Conservation (phyloP, 2,888 invertebrate species). For the Lithophane leautieri region DNA sequence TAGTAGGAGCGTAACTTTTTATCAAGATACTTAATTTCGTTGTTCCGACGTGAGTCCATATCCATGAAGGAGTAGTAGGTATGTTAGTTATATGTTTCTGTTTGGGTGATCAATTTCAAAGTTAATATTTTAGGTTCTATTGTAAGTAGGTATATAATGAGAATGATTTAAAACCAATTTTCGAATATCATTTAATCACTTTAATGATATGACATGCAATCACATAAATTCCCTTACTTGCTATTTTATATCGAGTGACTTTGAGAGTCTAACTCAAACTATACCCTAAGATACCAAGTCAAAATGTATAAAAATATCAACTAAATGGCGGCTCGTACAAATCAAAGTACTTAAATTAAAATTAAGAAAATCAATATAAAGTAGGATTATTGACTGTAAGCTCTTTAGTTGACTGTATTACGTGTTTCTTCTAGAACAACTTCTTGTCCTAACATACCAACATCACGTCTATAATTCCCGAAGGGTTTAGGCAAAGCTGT, state of each 20-base stretch:
- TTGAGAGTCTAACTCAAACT: slow-evolving; percentile 43
- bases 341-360: slow-evolving; percentile 13
- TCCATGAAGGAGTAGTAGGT: neutral
- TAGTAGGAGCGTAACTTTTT: neutral
- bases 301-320: slow-evolving; percentile 43
- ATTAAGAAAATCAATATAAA: slow-evolving; percentile 3
- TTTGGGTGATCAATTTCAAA: slow-evolving; percentile 8
- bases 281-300: slow-evolving; percentile 38
- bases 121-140: slow-evolving; percentile 39
- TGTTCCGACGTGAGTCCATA: neutral
- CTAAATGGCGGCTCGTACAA: slow-evolving; percentile 20
- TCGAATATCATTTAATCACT: slow-evolving; percentile 77
- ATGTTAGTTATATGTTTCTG: neutral
- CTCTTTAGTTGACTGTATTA: slow-evolving; percentile 13
- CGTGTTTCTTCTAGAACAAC: neutral
- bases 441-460: no score
- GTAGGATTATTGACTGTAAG: slow-evolving; percentile 1
- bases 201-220: slow-evolving; percentile 84
- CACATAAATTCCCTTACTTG: slow-evolving; percentile 76
- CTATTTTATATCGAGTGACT: slow-evolving; percentile 62
- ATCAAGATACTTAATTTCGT: neutral
- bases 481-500: neutral
- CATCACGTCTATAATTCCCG: neutral
- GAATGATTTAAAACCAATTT: slow-evolving; percentile 69
- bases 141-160: slow-evolving; percentile 11